Evolutionary conservation across 2,797 vertebrate genomes (phyloP).

Genomic region (Galagoides demidoff): DNA sequence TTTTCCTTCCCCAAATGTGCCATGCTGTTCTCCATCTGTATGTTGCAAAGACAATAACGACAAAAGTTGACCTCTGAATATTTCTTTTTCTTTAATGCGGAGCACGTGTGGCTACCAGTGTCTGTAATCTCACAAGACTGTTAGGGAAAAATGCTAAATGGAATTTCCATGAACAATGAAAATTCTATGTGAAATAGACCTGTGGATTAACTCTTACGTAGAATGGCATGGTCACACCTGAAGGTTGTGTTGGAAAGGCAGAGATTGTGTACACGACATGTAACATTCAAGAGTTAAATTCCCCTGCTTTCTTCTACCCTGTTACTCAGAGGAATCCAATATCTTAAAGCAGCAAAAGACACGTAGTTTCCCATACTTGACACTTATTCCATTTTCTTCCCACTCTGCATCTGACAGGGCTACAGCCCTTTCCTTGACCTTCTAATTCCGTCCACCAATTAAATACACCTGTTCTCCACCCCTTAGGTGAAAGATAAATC

Average conservation of each 20-base stretch:
- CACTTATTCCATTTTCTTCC: not conserved
- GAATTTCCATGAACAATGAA: not conserved
- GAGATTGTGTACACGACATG: not conserved
- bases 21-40: constrained; percentile 70
- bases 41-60: constrained; percentile 44
- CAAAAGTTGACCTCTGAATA: constrained; percentile 55
- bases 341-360: not conserved
- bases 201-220: not conserved
- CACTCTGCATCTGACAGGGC: not conserved
- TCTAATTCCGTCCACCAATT: not conserved
- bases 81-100: constrained; percentile 58
- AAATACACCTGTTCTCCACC: not conserved
- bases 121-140: constrained; percentile 64
- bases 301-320: not conserved
- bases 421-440: not conserved
- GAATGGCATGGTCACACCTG: not conserved
- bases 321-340: not conserved
- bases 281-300: not conserved
- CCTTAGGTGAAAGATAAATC: not conserved
- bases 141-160: constrained; percentile 20
- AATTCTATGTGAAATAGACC: not conserved
- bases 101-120: constrained; percentile 3
- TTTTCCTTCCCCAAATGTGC: constrained; percentile 56
- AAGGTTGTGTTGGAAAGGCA: not conserved
- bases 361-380: not conserved